Conservation (phyloP, 2,113 vertebrate species). For the Ciconia boyciana region DNA sequence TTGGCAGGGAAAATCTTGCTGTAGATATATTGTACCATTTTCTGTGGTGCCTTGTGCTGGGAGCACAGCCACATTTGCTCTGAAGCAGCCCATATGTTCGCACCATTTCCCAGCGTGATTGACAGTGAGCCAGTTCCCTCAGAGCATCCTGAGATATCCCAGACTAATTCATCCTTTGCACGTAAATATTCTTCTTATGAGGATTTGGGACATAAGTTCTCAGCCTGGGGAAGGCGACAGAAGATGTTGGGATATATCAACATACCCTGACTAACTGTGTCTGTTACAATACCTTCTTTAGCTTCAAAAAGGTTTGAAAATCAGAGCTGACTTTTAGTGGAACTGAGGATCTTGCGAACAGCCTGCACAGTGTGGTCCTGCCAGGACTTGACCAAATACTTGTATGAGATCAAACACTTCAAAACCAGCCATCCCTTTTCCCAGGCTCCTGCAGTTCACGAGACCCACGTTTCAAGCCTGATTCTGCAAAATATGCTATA, state of each 20-base stretch:
- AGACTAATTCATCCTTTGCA: not conserved
- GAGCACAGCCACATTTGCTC: not conserved
- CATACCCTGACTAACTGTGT: not conserved
- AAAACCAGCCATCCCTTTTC: not conserved
- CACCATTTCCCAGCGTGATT: not conserved
- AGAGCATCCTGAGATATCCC: not conserved
- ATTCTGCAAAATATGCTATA: not conserved
- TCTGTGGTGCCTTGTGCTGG: not conserved
- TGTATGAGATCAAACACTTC: not conserved
- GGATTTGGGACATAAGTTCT: not conserved
- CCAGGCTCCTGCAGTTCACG: not conserved
- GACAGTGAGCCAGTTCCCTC: slow-evolving; percentile 1
- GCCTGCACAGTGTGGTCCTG: not conserved
- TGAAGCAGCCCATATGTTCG: slow-evolving; percentile 21
- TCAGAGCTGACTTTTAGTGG: not conserved
- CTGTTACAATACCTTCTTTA: not conserved
- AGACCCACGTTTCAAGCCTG: not conserved
- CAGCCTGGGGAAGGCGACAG: not conserved
- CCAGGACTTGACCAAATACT: not conserved
- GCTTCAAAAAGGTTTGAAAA: not conserved
- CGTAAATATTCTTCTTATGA: not conserved
- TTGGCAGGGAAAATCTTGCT: not conserved
- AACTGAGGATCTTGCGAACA: not conserved
- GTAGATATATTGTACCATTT: not conserved
- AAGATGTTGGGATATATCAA: accelerated